A percentile compares a stretch with the other conserved stretches of the same genome.
phyloP scores from a whole-genome alignment of 2,797 vertebrate species.

The Esox masquinongy region DNA sequence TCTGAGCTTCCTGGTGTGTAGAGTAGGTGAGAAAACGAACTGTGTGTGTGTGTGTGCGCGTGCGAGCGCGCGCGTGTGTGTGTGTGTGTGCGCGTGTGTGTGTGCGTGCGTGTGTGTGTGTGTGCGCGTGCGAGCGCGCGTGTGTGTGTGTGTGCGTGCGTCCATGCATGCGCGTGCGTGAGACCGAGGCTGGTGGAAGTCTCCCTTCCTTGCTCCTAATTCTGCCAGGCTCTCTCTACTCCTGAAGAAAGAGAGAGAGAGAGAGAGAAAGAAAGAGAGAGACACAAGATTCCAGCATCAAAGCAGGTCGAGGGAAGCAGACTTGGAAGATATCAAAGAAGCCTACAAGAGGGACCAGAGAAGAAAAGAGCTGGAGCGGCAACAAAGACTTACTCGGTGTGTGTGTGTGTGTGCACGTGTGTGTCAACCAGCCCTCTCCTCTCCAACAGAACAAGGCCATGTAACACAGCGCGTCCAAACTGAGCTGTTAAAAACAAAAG shows the following conservation, averaged over 20 bases:
- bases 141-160: too few species aligned
- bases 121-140: too few species aligned
- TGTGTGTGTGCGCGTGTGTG: too few species aligned
- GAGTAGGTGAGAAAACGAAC: too few species aligned
- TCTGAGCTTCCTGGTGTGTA: too few species aligned
- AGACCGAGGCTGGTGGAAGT: background rate
- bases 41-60: too few species aligned
- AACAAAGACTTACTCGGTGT: background rate
- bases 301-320: slow-evolving; percentile 1
- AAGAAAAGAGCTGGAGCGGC: background rate
- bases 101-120: too few species aligned
- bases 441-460: slow-evolving; percentile 3
- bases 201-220: background rate
- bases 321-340: slow-evolving; percentile 14
- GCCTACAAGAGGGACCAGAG: background rate
- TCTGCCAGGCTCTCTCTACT: background rate
- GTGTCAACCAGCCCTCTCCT: background rate
- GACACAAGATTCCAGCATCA: background rate
- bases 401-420: slow-evolving; percentile 3
- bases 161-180: too few species aligned
- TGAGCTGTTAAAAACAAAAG: background rate
- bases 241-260: background rate
- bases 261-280: too few species aligned
- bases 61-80: too few species aligned
- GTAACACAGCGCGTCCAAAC: background rate